phyloP scores from a whole-genome alignment of 2,797 vertebrate species.

The Galaxias olidus region DNA sequence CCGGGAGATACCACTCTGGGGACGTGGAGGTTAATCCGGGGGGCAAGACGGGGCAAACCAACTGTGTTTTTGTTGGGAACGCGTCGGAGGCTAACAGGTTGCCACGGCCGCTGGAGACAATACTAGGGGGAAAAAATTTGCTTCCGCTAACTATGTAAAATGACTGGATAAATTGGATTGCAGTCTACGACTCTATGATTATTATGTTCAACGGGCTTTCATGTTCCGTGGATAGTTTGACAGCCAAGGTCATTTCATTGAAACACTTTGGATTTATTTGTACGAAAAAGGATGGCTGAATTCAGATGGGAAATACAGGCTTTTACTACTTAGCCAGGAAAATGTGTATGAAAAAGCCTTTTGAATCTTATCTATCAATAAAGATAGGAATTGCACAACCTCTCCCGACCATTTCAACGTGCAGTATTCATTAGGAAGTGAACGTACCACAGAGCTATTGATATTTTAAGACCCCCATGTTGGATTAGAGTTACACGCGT shows the following conservation, averaged over 20 bases:
- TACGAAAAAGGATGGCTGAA: conserved; percentile 34
- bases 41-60: conserved; percentile 32
- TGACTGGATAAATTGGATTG: conserved; percentile 32
- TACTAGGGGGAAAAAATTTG: too few relatives aligned
- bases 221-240: conserved; percentile 53
- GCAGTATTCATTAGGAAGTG: too few relatives aligned
- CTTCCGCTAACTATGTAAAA: too few relatives aligned
- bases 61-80: conserved; percentile 22
- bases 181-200: conserved; percentile 52
- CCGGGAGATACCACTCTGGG: not conserved
- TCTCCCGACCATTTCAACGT: too few relatives aligned
- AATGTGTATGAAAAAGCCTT: too few relatives aligned
- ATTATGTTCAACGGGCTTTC: conserved; percentile 35
- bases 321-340: too few relatives aligned
- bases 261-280: conserved; percentile 38
- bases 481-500: not conserved
- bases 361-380: too few relatives aligned
- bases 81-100: conserved; percentile 35
- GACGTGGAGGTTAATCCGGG: conserved; percentile 37
- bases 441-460: too few relatives aligned
- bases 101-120: conserved; percentile 24
- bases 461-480: too few relatives aligned
- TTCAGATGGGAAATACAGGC: conserved; percentile 2
- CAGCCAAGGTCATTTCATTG: conserved; percentile 49
- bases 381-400: too few relatives aligned